These are phyloP conservation scores for Craniophora ligustri DNA, from an alignment of 2,888 invertebrate species.

Conservation along the genomic window DNA sequence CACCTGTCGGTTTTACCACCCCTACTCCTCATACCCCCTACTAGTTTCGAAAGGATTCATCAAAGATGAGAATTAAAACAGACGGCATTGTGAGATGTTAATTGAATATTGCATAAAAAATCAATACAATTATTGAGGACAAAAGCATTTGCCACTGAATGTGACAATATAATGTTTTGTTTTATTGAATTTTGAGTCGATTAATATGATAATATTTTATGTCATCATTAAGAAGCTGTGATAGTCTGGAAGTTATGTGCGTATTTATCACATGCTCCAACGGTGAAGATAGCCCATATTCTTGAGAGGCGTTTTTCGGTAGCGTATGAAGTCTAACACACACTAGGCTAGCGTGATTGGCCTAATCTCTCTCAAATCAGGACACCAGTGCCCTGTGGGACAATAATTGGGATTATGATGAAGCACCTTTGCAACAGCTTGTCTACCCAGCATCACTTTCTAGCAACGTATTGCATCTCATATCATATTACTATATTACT, in stretches of 20 bases:
- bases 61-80: constrained; percentile 69
- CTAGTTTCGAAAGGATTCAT: constrained; percentile 85
- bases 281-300: no score
- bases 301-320: no score
- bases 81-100: constrained; percentile 62
- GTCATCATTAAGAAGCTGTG: no score
- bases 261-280: no score
- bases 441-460: constrained; percentile 6
- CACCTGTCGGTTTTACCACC: constrained; percentile 84
- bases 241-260: no score
- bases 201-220: no score
- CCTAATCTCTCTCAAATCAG: no score
- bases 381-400: no score
- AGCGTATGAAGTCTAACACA: no score
- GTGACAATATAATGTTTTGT: constrained; percentile 6
- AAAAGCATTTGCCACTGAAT: constrained; percentile 38
- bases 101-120: constrained; percentile 75
- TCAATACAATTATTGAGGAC: constrained; percentile 58
- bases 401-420: no score
- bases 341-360: no score
- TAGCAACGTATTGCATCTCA: constrained; percentile 10
- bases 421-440: constrained; percentile 16
- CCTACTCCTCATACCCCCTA: constrained; percentile 81
- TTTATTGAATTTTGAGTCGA: constrained; percentile 6
- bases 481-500: constrained; percentile 2